Conservation (phyloP, 2,888 invertebrate species). For the Octonoba sinensis region DNA sequence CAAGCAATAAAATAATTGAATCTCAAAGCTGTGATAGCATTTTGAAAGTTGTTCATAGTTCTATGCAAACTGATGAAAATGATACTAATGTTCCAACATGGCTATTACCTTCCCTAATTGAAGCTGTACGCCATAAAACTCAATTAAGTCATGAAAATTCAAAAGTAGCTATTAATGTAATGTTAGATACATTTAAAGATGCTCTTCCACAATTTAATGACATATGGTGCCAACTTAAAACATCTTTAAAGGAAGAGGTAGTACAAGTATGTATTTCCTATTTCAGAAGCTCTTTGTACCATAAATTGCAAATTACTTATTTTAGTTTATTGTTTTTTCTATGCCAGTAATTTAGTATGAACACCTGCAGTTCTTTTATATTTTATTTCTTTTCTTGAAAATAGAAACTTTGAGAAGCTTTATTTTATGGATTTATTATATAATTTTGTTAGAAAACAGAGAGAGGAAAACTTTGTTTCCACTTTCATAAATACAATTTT, state of each 20-base stretch:
- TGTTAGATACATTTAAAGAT: slow-evolving; percentile 73
- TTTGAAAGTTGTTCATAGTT: slow-evolving; percentile 3
- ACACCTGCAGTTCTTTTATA: no score
- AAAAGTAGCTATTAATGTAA: slow-evolving; percentile 85
- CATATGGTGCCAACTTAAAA: slow-evolving; percentile 45
- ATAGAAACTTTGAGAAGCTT: no score
- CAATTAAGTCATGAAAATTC: slow-evolving; percentile 89
- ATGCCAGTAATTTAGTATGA: not conserved
- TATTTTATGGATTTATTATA: no score
- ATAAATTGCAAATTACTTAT: not conserved
- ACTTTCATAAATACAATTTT: no score
- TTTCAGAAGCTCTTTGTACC: not conserved
- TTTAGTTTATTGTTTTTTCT: not conserved
- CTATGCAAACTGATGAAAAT: slow-evolving; percentile 37
- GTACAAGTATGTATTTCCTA: slow-evolving; percentile 32
- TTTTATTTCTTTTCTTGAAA: no score
- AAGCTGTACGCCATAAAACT: slow-evolving; percentile 81
- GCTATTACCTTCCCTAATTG: slow-evolving; percentile 65
- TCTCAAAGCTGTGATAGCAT: not conserved
- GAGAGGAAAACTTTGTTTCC: no score
- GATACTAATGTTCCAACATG: slow-evolving; percentile 50
- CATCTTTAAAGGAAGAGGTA: slow-evolving; percentile 46
- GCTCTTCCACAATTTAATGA: slow-evolving; percentile 50
- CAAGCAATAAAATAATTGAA: no score
- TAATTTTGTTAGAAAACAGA: no score